These are phyloP conservation scores for Tethea ocularis DNA, from an alignment of 2,888 invertebrate species.

Conservation along the genomic window DNA sequence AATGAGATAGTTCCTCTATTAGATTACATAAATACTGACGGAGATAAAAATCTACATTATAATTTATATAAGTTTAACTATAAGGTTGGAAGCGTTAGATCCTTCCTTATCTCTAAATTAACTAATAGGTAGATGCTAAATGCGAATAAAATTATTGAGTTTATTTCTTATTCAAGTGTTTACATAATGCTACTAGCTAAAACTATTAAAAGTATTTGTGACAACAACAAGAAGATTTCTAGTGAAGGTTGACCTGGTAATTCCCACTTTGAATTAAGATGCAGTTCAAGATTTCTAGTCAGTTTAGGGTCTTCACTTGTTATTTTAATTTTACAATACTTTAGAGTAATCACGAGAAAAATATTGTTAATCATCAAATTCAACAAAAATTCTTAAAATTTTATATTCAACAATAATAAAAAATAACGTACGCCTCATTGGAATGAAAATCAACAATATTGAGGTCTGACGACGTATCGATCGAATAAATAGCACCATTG, in stretches of 20 bases:
- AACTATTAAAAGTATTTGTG: too few species aligned
- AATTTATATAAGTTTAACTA: neutral
- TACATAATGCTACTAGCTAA: neutral
- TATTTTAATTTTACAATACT: too few species aligned
- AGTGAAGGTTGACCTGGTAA: too few species aligned
- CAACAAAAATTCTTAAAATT: too few species aligned
- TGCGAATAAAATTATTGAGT: neutral
- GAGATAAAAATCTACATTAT: neutral
- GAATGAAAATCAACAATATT: conserved; percentile 18
- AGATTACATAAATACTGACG: neutral
- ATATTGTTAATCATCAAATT: too few species aligned
- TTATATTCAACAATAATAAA: too few species aligned
- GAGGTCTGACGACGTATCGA: conserved; percentile 29
- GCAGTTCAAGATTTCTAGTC: too few species aligned
- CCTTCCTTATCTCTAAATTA: neutral
- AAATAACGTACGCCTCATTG: neutral
- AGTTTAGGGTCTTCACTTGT: too few species aligned
- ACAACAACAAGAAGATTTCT: too few species aligned
- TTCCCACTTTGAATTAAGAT: too few species aligned
- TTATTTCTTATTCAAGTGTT: conserved; percentile 13
- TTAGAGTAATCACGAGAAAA: too few species aligned
- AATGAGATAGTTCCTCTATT: neutral
- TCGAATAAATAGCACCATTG: conserved; percentile 23
- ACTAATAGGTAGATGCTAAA: neutral
- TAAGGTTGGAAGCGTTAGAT: neutral